These are phyloP conservation scores for Euzophera pinguis DNA, from an alignment of 2,888 invertebrate genomes.

Conservation along the genomic window DNA sequence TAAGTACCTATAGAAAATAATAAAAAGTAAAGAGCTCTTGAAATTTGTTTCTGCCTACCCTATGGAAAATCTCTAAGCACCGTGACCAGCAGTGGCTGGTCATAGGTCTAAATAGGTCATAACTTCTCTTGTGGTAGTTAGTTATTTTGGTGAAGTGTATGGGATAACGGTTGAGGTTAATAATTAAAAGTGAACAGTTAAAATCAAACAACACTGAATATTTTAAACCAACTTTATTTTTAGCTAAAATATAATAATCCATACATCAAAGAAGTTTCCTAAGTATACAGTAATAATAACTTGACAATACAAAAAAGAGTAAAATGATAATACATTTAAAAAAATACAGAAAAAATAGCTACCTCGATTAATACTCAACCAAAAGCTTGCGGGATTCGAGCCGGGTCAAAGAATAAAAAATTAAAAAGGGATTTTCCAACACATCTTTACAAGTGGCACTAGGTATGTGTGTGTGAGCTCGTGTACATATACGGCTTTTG, in stretches of 20 bases:
- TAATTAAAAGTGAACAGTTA: background rate
- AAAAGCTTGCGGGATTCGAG: conserved; percentile 40
- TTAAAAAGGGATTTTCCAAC: background rate
- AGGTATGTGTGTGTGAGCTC: background rate
- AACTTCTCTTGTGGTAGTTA: no score
- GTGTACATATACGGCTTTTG: no score
- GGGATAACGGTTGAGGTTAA: background rate
- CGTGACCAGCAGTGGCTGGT: no score
- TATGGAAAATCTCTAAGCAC: no score
- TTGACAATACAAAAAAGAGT: conserved; percentile 51
- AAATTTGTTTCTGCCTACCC: no score
- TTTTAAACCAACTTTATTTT: conserved; percentile 80
- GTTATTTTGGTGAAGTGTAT: background rate
- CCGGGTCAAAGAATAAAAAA: conserved; percentile 20
- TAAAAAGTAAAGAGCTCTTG: no score
- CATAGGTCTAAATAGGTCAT: no score
- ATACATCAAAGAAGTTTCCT: conserved; percentile 77
- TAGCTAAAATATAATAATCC: conserved; percentile 80
- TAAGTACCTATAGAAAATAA: no score
- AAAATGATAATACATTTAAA: conserved; percentile 34
- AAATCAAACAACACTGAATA: conserved; percentile 52
- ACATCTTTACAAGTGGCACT: background rate
- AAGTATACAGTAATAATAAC: conserved; percentile 71
- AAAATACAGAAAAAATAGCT: conserved; percentile 47
- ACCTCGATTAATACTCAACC: conserved; percentile 49